A percentile compares a stretch with the other conserved stretches of the same genome.
Evolutionary conservation across 2,113 vertebrate species (phyloP).

Genomic region (Neotragus pygmaeus): DNA sequence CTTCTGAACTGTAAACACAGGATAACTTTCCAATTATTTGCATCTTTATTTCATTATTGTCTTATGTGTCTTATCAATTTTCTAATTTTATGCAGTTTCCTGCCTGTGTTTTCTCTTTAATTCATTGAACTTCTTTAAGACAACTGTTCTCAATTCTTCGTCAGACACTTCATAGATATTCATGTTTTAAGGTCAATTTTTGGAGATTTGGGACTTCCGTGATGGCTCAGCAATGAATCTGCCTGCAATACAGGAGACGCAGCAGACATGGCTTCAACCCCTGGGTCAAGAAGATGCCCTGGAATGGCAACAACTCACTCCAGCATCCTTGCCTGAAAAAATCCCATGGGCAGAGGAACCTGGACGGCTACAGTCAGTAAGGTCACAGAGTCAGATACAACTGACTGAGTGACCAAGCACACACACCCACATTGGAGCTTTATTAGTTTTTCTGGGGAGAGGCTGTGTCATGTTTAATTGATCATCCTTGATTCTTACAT

Average conservation of each 20-base stretch:
- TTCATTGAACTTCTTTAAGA: background rate
- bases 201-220: background rate
- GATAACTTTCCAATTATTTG: background rate
- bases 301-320: background rate
- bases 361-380: rapidly evolving
- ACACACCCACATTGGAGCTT: background rate
- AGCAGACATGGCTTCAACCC: background rate
- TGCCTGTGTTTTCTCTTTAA: background rate
- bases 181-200: background rate
- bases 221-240: background rate
- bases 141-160: background rate
- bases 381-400: background rate
- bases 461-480: background rate
- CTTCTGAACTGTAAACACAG: background rate
- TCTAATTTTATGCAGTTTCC: background rate
- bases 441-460: background rate
- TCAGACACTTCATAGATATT: background rate
- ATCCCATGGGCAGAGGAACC: background rate
- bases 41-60: background rate
- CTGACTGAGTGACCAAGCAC: background rate
- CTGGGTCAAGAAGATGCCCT: background rate
- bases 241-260: background rate
- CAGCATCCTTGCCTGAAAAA: background rate
- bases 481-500: background rate
- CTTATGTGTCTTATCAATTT: background rate